Percentiles rank a stretch among this genome's conserved stretches.
phyloP scores from a whole-genome alignment of 2,888 invertebrate genomes.

The Morpho deidamia region DNA sequence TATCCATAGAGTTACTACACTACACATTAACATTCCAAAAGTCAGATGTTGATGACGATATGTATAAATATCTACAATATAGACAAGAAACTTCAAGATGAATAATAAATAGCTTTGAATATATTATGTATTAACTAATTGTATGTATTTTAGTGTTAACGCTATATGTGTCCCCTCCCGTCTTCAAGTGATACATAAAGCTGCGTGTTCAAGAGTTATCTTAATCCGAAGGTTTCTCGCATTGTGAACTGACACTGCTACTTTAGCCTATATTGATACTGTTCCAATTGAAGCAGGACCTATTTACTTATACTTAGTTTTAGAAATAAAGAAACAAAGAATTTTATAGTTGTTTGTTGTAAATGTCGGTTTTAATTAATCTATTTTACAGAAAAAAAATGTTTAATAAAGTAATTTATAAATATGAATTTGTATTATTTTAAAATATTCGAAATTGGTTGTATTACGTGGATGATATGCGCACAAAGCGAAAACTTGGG shows the following conservation, averaged over 20 bases:
- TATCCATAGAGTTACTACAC: background rate
- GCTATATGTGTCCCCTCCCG: constrained; percentile 46
- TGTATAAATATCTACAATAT: constrained; percentile 4
- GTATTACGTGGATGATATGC: constrained; percentile 20
- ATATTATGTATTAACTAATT: constrained; percentile 42
- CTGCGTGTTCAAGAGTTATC: constrained; percentile 56
- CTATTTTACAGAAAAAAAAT: constrained; percentile 76
- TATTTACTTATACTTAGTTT: constrained; percentile 62
- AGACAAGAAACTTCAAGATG: constrained; percentile 15
- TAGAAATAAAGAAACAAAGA: constrained; percentile 64
- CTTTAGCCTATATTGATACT: constrained; percentile 9
- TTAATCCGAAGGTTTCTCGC: constrained; percentile 34
- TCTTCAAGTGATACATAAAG: constrained; percentile 61
- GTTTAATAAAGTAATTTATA: constrained; percentile 78
- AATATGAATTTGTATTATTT: constrained; percentile 44
- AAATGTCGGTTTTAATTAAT: constrained; percentile 77
- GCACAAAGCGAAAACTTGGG: constrained; percentile 35
- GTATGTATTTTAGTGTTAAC: constrained; percentile 30
- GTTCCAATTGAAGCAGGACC: constrained; percentile 32
- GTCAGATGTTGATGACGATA: background rate
- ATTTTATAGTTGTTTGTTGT: constrained; percentile 78
- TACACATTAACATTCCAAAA: background rate
- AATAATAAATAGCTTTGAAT: constrained; percentile 33
- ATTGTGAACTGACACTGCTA: constrained; percentile 10
- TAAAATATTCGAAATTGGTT: constrained; percentile 11